Evolutionary conservation across 2,797 vertebrate genomes (phyloP), one percentile per base, ranked within the genome.

Genomic region (Hemitrygon akajei): DNA sequence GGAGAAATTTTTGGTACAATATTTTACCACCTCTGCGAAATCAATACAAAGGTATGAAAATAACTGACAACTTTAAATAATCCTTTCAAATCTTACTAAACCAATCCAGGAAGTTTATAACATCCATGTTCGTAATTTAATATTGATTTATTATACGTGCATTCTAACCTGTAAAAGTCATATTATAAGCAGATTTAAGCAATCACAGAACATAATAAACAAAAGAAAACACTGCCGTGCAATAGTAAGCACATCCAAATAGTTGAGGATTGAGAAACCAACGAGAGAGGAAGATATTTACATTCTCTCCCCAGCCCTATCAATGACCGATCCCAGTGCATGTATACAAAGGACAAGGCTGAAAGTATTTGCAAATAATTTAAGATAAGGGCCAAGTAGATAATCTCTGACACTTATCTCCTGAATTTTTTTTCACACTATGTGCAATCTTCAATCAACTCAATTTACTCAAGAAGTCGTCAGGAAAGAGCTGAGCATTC

Each of bases 1-100:
- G 91, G 91, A n/a, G n/a, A 1, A 76, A 56, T 58, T 93, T 93
- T 93, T 93, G 91, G 91, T 7, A 93, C 71, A 30, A 75, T 75
- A 47, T 93, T 20, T 56, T 93, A 56, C 91, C 91, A 93, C 12
- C 22, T 7, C 40, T 75, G 34, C 10, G 91, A n/a, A 30, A 56
- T 0, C 71, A 93, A 93, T 93, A 93, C 91, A 56, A 58, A 76
- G 91, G 91, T 93, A 56, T 75, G 71, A 47, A 75, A 56, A 69
- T 30, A 27, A 30, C 3, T 7, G 47, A 40, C 40, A 20, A 30
- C 63, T 91, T 91, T 25, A 37, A 25, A 11, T 75, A 30, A 47
- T 89, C 2, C 2, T 75, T 92, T 92, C 40, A 92, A 56, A 92
- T 92, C 5, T 12, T 84, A 27, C 16, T 0, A 7, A 56, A 47